Conservation (phyloP, 2,797 vertebrate species). For the Lateolabrax maculatus region DNA sequence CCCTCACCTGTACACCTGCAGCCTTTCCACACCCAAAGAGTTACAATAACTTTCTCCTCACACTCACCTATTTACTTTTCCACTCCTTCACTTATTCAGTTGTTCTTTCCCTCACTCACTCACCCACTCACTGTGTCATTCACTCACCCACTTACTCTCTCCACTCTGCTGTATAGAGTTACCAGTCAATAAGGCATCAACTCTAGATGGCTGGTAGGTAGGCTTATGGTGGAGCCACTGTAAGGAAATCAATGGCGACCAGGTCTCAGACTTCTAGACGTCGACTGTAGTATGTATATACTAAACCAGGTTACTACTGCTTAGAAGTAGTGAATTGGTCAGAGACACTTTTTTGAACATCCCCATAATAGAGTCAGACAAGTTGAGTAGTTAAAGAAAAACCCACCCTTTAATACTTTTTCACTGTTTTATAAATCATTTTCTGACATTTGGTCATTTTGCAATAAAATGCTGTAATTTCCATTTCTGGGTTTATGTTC, state of each 20-base stretch:
- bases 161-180: constrained; percentile 73
- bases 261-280: constrained; percentile 59
- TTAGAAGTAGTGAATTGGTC: background rate
- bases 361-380: background rate
- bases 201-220: constrained; percentile 61
- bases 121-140: constrained; percentile 67
- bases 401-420: constrained; percentile 39
- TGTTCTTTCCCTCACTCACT: constrained; percentile 66
- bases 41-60: constrained; percentile 70
- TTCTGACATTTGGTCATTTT: background rate
- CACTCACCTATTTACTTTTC: constrained; percentile 80
- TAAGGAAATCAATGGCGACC: constrained; percentile 67
- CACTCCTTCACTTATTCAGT: constrained; percentile 73
- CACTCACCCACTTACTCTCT: constrained; percentile 78
- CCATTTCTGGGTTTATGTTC: background rate
- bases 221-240: constrained; percentile 64
- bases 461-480: background rate
- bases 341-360: background rate
- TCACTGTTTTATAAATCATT: background rate
- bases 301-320: constrained; percentile 16
- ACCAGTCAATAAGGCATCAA: constrained; percentile 75
- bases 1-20: constrained; percentile 81
- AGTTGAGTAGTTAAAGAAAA: constrained; percentile 11
- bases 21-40: constrained; percentile 74
- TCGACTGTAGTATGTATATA: constrained; percentile 4